Base-by-base conservation (phyloP, 1,140 invertebrate species). In the Drosophila erecta region DNA sequence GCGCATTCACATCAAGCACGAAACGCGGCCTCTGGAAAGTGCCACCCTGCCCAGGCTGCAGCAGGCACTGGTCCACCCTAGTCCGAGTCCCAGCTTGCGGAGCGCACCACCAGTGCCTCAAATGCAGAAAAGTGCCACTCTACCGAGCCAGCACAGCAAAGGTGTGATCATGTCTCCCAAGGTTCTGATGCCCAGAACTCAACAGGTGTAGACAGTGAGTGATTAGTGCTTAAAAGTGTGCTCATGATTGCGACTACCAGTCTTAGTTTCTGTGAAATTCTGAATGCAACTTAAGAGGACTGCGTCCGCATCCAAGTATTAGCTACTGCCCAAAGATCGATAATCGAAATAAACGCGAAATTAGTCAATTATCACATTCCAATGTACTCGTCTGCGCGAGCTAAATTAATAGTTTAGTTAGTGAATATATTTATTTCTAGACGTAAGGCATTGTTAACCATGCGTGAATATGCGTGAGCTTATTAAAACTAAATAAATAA, bases 111-210 rank as follows among this genome's bases (percentile, higher is more conserved):
- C 83, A 1, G 84, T 86, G 54, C 81, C 81, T 0, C 37, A 30
- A 4, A 17, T 40, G 3, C 40, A 46, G n/a, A n/a, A 35, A 38
- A 11, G 79, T 57, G 30, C 76, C 80, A 46, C 81, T 51, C 2
- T 64, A 56, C 33, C 73, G 43, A 15, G 75, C 54, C 30, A 33
- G 64, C 15, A 83, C 35, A 54, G 60, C 46, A 55, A 62, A 20
- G 83, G 79, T 15, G 66, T 87, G 33, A 89, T 87, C 35, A 89
- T 87, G 84, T 79, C 79, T 3, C 83, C 83, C n/a, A 72, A 83
- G 24, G 72, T 79, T 40, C 76, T 85, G 30, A 70, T 81, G 73
- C 73, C 60, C 64, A 77, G 51, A 54, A 27, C 58, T 22, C 55
- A 66, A 24, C 17, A 17, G 20, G 64, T 66, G 24, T 67, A 67